Evolutionary conservation across 1,140 invertebrate species (phyloP).

Genomic region (Tetramorium parvispinum): DNA sequence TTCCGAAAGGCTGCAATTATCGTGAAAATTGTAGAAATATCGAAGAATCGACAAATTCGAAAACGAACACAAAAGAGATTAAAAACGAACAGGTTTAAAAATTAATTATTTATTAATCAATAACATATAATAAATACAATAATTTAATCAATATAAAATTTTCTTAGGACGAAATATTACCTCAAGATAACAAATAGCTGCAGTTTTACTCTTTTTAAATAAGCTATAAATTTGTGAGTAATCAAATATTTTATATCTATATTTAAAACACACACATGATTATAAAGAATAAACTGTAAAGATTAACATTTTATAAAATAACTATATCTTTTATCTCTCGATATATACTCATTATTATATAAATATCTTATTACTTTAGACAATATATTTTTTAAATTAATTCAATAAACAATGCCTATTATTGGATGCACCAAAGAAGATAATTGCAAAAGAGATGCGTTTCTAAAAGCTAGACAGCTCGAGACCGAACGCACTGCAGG

Average conservation of each 20-base stretch:
- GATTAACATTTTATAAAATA: neutral
- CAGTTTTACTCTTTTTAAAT: too few species aligned
- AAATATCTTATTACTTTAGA: neutral
- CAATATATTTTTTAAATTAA: neutral
- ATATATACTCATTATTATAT: neutral
- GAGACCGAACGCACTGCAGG: constrained; percentile 60
- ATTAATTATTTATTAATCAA: neutral
- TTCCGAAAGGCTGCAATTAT: neutral
- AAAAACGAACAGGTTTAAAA: neutral
- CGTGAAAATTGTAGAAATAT: neutral
- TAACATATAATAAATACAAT: neutral
- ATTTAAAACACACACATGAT: neutral
- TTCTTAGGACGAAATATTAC: neutral
- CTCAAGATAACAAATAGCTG: neutral
- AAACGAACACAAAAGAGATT: neutral
- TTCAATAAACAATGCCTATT: constrained; percentile 57
- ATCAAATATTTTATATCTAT: neutral
- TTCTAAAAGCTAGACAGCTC: constrained; percentile 55
- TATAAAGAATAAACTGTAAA: neutral
- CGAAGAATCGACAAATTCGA: neutral
- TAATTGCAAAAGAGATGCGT: constrained; percentile 75
- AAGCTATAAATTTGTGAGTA: neutral
- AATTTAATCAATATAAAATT: neutral
- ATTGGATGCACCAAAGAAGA: constrained; percentile 78
- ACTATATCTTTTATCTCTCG: neutral